phyloP scores from a whole-genome alignment of 1,140 invertebrate genomes.

The Coenobita brevimanus region DNA sequence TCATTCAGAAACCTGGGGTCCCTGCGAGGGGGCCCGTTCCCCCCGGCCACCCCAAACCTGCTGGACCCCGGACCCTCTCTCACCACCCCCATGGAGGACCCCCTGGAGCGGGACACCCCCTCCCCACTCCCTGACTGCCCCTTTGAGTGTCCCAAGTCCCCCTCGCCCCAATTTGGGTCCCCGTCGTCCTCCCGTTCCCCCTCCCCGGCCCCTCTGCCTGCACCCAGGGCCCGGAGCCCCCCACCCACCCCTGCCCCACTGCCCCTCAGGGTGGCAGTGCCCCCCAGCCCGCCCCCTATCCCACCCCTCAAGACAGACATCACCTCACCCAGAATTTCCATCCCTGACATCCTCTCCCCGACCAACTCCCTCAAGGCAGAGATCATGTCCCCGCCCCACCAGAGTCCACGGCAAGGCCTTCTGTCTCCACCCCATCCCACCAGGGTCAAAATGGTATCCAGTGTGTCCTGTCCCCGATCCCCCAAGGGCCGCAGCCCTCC shows the following conservation, averaged over 20 bases:
- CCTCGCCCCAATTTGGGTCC: conserved; percentile 69
- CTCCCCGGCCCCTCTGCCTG: conserved; percentile 47
- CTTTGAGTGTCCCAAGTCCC: conserved; percentile 67
- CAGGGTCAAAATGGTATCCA: too few species aligned
- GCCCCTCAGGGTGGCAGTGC: conserved; percentile 22
- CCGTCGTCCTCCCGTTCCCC: conserved; percentile 68
- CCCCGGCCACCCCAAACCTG: conserved; percentile 23
- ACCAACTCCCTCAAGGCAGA: conserved; percentile 50
- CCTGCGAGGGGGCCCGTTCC: conserved; percentile 8
- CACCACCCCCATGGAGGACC: conserved; percentile 6
- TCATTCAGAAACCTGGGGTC: conserved; percentile 16
- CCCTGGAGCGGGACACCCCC: conserved; percentile 59
- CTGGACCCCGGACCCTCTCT: conserved; percentile 14
- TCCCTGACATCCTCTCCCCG: conserved; percentile 55
- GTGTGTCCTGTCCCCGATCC: conserved; percentile 1
- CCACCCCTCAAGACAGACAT: conserved; percentile 24
- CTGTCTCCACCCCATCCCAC: neutral
- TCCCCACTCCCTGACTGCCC: conserved; percentile 64
- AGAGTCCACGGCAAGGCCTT: neutral
- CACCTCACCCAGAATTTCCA: conserved; percentile 1
- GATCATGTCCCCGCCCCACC: conserved; percentile 41
- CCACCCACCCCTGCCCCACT: conserved; percentile 6
- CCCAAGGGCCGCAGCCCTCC: conserved; percentile 36
- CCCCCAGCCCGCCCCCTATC: conserved; percentile 24
- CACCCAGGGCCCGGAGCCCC: conserved; percentile 9